These are phyloP conservation scores for Trichonephila clavipes DNA, from an alignment of 1,140 invertebrate species.

Conservation along the genomic window DNA sequence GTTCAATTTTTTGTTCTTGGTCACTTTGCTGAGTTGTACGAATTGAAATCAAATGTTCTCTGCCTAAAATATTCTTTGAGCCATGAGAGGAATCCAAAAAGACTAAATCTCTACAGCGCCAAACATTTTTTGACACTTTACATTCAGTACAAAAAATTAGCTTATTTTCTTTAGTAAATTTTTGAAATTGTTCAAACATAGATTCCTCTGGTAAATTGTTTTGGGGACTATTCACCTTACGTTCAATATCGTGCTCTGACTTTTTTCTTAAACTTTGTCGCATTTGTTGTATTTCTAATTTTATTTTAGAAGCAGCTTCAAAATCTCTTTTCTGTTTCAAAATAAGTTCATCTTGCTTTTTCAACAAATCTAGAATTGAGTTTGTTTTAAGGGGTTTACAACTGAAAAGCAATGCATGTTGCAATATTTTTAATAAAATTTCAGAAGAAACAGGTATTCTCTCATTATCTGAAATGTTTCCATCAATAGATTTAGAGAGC, in stretches of 20 bases:
- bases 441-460: conserved; percentile 12
- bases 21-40: conserved; percentile 9
- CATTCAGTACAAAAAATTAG: conserved; percentile 46
- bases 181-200: conserved; percentile 42
- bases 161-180: background rate
- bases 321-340: background rate
- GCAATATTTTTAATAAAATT: conserved; percentile 32
- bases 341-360: conserved; percentile 17
- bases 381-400: background rate
- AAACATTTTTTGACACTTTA: conserved; percentile 47
- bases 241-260: background rate
- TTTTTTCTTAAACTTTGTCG: conserved; percentile 5
- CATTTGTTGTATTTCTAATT: background rate
- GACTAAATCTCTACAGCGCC: conserved; percentile 25
- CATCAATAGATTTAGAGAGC: background rate
- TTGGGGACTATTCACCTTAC: background rate
- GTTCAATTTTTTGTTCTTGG: conserved; percentile 22
- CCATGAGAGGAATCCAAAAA: background rate
- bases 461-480: background rate
- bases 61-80: conserved; percentile 11
- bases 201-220: background rate
- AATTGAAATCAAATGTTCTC: conserved; percentile 46
- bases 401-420: conserved; percentile 38
- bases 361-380: background rate
- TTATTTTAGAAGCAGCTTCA: background rate